Base-by-base conservation (phyloP, 2,888 invertebrate species). In the Eurytoma adleriae region DNA sequence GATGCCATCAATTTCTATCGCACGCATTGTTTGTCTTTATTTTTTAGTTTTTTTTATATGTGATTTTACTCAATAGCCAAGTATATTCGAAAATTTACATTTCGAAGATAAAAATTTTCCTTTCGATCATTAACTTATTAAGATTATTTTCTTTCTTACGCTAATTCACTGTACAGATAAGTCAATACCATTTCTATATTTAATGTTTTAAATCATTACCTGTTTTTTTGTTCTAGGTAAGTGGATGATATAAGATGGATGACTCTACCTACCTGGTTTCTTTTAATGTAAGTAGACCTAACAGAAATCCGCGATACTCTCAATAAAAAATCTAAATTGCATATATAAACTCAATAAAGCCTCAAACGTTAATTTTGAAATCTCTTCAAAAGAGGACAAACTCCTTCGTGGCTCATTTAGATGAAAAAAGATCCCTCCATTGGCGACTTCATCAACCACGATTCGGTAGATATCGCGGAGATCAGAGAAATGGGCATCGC, bases 221-320 rank as follows among this genome's bases (percentile, higher is more conserved):
- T 77, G 64, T 73, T 27, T 54, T 57, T 83, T 24, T 78, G 74
- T 81, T 81, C 52, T 30, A 81, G 81, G 81, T 81, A 78, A 81
- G 81, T 74, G 14, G 14, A 24, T 40, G 40, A 40, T 40, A 10
- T 12, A 62, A 66, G n/a, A 56, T 30, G 30, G 62, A 13, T 24
- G 20, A 59, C 12, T 13, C 2, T 20, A 61, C 27, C 18, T 40
- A 18, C 24, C 20, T 40, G 18, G 40, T n/a, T 30, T 18, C 2
- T 57, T 7, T 57, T 61, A 69, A 61, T 10, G 76, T 76, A 57
- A 76, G 76, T 76, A 72, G 2, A 40, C 4, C 0, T 7, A 7
- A 40, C 4, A 1, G 3, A 40, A 1, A 40, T 40, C 4, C 40
- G 40, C 24, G 24, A 24, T 24, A 24, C 24, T 24, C 24, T 24